phyloP scores from a whole-genome alignment of 2,797 vertebrate genomes.

The Brotula barbata region DNA sequence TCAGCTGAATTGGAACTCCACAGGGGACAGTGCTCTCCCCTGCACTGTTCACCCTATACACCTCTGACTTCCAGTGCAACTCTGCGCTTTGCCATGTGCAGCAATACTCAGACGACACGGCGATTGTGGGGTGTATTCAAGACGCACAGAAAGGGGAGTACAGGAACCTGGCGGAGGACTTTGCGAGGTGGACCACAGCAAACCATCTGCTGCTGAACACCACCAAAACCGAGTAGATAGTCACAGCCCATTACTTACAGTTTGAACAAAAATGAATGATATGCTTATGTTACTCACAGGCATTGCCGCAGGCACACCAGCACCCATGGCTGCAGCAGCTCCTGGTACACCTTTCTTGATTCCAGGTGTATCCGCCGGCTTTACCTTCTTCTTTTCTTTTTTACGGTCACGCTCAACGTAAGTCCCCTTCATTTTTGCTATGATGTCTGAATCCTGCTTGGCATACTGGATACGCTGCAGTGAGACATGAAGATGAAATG shows the following conservation, averaged over 20 bases:
- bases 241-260: background rate
- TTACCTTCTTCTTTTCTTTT: conserved; percentile 88
- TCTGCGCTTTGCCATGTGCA: no score
- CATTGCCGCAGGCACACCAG: conserved; percentile 80
- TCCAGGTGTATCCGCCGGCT: conserved; percentile 71
- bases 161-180: no score
- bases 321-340: conserved; percentile 73
- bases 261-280: background rate
- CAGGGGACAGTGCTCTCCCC: no score
- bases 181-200: no score
- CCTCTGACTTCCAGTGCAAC: no score
- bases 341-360: conserved; percentile 82
- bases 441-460: conserved; percentile 90
- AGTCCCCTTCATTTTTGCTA: conserved; percentile 95
- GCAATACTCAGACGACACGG: no score
- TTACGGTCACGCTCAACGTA: conserved; percentile 92
- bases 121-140: no score
- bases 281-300: conserved; percentile 77
- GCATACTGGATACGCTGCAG: conserved; percentile 89
- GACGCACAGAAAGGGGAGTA: no score
- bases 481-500: background rate
- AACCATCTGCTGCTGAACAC: no score
- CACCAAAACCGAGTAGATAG: no score
- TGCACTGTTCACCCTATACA: no score
- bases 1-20: no score